Evolutionary conservation across 2,797 vertebrate species (phyloP).

Genomic region (Pangasius larnaudii): DNA sequence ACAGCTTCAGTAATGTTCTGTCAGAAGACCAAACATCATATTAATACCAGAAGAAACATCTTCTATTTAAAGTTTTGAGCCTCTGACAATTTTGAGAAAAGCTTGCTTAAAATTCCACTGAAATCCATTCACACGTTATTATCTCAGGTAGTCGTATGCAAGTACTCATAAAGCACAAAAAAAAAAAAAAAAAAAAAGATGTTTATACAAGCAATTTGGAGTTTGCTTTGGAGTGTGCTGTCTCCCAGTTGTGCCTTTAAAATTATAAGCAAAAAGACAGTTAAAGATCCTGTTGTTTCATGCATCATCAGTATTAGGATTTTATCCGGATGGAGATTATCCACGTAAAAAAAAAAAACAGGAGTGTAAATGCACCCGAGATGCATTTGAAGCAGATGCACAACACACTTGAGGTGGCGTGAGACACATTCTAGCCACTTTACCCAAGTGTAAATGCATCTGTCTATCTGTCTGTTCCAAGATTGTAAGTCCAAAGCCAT

Average conservation of each 20-base stretch:
- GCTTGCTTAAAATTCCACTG: neutral
- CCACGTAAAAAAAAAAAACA: neutral
- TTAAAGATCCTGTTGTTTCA: neutral
- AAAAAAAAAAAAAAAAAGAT: neutral
- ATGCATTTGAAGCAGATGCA: neutral
- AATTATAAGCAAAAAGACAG: neutral
- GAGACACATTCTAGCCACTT: neutral
- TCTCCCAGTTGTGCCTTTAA: neutral
- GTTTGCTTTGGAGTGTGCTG: neutral
- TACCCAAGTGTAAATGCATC: neutral
- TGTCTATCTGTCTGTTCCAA: neutral
- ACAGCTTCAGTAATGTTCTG: neutral
- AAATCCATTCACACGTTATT: conserved; percentile 9
- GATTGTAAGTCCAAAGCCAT: neutral
- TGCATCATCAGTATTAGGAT: neutral
- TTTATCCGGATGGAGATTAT: neutral
- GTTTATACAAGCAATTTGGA: neutral
- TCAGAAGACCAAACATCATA: conserved; percentile 5
- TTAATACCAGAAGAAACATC: conserved; percentile 6
- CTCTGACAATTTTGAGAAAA: neutral
- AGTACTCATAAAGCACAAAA: neutral
- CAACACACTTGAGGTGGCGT: neutral
- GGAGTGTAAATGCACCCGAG: neutral
- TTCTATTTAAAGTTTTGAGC: neutral
- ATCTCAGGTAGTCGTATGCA: neutral